Conservation (phyloP, 2,888 invertebrate species). For the Gibbula magus region DNA sequence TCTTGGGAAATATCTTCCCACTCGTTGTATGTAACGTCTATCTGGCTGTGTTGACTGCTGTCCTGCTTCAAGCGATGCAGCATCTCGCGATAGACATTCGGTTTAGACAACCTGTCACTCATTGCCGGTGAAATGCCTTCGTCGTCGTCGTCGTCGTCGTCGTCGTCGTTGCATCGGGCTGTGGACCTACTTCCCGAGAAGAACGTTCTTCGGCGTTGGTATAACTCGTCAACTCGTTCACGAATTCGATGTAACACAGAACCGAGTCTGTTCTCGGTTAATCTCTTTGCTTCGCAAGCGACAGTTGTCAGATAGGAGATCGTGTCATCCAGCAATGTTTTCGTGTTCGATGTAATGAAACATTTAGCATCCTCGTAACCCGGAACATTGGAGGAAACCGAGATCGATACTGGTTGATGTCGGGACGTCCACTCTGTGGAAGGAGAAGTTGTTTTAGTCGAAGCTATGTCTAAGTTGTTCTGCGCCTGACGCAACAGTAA, state of each 20-base stretch:
- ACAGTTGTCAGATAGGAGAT: not conserved
- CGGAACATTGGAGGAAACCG: too few relatives aligned
- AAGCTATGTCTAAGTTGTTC: too few relatives aligned
- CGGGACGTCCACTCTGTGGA: too few relatives aligned
- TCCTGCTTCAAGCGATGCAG: not conserved
- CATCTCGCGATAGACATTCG: not conserved
- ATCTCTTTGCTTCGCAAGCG: not conserved
- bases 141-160: not conserved
- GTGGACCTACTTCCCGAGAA: not conserved
- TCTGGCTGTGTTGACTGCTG: not conserved
- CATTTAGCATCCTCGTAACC: not conserved
- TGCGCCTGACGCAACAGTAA: too few relatives aligned
- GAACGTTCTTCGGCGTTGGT: not conserved
- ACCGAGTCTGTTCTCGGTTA: not conserved
- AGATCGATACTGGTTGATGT: too few relatives aligned
- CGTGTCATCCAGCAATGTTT: not conserved
- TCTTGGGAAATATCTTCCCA: not conserved
- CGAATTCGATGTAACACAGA: not conserved
- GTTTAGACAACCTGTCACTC: not conserved
- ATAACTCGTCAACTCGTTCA: not conserved
- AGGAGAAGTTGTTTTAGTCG: too few relatives aligned
- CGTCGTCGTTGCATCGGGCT: not conserved
- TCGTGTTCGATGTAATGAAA: slow-evolving; percentile 18
- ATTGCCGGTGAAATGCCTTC: not conserved
- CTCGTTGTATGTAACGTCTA: not conserved